Percentiles rank a stretch among this genome's conserved stretches.
Conservation (phyloP, 1,140 invertebrate species). For the Drosophila bocki region DNA sequence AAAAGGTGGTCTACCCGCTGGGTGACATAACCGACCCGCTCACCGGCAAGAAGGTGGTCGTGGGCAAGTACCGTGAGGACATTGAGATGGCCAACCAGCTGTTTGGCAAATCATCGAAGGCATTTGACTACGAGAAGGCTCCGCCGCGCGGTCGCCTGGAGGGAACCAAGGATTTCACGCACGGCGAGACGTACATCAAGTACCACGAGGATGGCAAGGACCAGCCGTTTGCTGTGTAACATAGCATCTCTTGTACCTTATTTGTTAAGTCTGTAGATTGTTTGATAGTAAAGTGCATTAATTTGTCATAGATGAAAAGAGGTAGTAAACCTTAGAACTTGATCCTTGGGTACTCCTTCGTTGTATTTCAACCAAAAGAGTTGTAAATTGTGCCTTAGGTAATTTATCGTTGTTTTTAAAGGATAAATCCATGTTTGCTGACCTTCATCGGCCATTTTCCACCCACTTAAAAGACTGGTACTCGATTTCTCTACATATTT, state of each 20-base stretch:
- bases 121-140: slow-evolving; percentile 92
- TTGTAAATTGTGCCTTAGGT: neutral
- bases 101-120: slow-evolving; percentile 89
- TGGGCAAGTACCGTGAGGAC: slow-evolving; percentile 90
- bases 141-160: slow-evolving; percentile 92
- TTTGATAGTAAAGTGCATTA: slow-evolving; percentile 38
- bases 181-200: slow-evolving; percentile 90
- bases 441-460: neutral
- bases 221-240: slow-evolving; percentile 88
- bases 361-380: neutral
- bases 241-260: neutral
- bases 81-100: slow-evolving; percentile 89
- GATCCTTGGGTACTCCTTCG: neutral
- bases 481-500: slow-evolving; percentile 77
- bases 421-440: neutral
- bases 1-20: slow-evolving; percentile 91
- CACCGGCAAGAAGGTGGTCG: slow-evolving; percentile 91
- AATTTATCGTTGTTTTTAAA: too few relatives aligned
- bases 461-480: neutral
- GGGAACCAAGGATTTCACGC: slow-evolving; percentile 92
- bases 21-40: slow-evolving; percentile 94
- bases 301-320: neutral
- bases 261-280: slow-evolving; percentile 45
- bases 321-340: too few relatives aligned
- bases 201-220: slow-evolving; percentile 90